phyloP scores from a whole-genome alignment of 2,888 invertebrate species.

The Pterobdella sp. region DNA sequence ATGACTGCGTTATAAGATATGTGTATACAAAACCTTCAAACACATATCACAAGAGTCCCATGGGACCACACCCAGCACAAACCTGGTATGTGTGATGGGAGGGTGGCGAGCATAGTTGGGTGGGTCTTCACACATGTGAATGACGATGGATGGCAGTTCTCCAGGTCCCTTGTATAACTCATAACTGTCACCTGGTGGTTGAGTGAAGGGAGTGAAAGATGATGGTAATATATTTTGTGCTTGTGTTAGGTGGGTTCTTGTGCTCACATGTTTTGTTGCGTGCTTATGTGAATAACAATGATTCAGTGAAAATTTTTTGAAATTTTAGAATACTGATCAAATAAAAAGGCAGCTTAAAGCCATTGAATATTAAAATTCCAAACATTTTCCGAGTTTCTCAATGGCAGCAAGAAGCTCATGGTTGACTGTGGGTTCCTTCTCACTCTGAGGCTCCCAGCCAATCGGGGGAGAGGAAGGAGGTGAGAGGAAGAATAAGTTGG shows the following conservation, averaged over 20 bases:
- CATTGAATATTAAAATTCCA: too few species aligned
- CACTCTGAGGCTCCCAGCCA: conserved; percentile 85
- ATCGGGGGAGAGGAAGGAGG: conserved; percentile 96
- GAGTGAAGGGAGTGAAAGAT: not conserved
- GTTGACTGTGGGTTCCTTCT: conserved; percentile 86
- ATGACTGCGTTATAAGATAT: too few species aligned
- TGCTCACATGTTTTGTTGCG: too few species aligned
- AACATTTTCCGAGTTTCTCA: conserved; percentile 79
- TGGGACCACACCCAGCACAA: not conserved
- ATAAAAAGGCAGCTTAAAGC: too few species aligned
- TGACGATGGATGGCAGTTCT: conserved; percentile 83
- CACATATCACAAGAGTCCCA: not conserved
- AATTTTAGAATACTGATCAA: too few species aligned
- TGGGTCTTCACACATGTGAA: conserved; percentile 60
- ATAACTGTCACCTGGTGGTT: conserved; percentile 64
- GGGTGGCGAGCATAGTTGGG: conserved; percentile 41
- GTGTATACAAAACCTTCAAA: not conserved
- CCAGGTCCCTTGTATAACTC: conserved; percentile 81
- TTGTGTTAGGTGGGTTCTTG: too few species aligned
- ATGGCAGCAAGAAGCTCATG: conserved; percentile 87
- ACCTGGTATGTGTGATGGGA: conserved; percentile 19
- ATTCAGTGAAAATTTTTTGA: too few species aligned
- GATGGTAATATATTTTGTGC: too few species aligned
- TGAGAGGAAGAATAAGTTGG: conserved; percentile 87
- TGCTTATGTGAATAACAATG: too few species aligned